These are phyloP conservation scores for Nycticorax nycticorax DNA, from an alignment of 2,113 vertebrate species.

Conservation along the genomic window DNA sequence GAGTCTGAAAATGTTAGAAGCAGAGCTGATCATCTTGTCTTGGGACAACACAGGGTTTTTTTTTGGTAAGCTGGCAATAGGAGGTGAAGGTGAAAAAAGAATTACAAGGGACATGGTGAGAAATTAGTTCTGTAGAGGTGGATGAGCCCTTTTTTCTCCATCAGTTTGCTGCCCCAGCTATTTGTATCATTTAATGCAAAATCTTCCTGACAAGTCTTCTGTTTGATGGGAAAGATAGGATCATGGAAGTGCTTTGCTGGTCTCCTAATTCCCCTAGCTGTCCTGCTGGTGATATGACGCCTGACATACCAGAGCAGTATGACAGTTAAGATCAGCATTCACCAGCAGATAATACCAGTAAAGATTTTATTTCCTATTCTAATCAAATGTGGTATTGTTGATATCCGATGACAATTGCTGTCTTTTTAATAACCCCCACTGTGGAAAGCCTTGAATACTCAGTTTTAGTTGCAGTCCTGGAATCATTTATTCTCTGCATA, in stretches of 20 bases:
- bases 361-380: not conserved
- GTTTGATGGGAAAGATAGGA: not conserved
- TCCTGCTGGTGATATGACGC: not conserved
- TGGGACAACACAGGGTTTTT: not conserved
- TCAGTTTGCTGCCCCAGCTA: not conserved
- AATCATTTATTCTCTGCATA: not conserved
- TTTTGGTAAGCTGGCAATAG: not conserved
- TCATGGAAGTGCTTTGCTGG: not conserved
- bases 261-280: not conserved
- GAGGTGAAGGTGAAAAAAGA: not conserved
- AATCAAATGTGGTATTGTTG: not conserved
- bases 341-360: not conserved
- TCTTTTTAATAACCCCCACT: not conserved
- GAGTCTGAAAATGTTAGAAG: not conserved
- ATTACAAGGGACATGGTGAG: not conserved
- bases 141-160: not conserved
- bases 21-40: not conserved
- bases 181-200: not conserved
- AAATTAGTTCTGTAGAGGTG: not conserved
- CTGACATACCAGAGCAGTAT: not conserved
- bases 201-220: not conserved
- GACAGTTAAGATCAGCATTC: not conserved
- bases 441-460: not conserved
- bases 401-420: conserved; percentile 22
- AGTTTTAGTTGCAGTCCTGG: not conserved